Evolutionary conservation across 2,888 invertebrate species (phyloP).

Genomic region (Caenorhabditis uteleia): DNA sequence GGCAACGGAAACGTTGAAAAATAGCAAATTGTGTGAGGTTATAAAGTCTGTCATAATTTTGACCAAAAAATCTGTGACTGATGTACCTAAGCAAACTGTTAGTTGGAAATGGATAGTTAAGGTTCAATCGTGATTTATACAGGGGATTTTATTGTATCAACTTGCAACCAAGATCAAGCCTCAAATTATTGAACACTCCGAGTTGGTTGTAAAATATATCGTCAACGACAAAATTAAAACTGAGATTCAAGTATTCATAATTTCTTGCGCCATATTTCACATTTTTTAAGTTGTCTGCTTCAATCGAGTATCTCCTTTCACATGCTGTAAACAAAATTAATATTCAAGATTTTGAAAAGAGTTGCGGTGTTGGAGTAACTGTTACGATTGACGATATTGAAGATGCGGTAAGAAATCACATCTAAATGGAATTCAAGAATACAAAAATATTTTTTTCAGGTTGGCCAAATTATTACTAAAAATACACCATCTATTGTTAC

Average conservation of each 20-base stretch:
- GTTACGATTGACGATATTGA: slow-evolving; percentile 91
- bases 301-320: slow-evolving; percentile 83
- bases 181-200: slow-evolving; percentile 79
- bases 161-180: slow-evolving; percentile 89
- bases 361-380: slow-evolving; percentile 86
- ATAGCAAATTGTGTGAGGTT: slow-evolving; percentile 82
- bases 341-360: slow-evolving; percentile 71
- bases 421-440: too few relatives aligned
- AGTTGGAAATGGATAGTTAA: too few relatives aligned
- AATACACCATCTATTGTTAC: slow-evolving; percentile 73
- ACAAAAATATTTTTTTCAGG: slow-evolving; percentile 70
- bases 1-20: slow-evolving; percentile 92
- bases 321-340: slow-evolving; percentile 74
- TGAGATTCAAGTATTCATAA: slow-evolving; percentile 40
- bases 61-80: too few relatives aligned
- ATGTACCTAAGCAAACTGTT: too few relatives aligned
- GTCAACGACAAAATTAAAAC: slow-evolving; percentile 80
- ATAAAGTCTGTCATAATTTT: too few relatives aligned
- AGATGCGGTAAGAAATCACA: slow-evolving; percentile 74
- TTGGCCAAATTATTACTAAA: slow-evolving; percentile 79
- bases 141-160: slow-evolving; percentile 86
- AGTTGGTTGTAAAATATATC: slow-evolving; percentile 81
- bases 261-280: neutral
- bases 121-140: too few relatives aligned
- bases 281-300: slow-evolving; percentile 76